These are phyloP conservation scores for Glossosoma conforme DNA, from an alignment of 1,140 invertebrate species.

Conservation along the genomic window DNA sequence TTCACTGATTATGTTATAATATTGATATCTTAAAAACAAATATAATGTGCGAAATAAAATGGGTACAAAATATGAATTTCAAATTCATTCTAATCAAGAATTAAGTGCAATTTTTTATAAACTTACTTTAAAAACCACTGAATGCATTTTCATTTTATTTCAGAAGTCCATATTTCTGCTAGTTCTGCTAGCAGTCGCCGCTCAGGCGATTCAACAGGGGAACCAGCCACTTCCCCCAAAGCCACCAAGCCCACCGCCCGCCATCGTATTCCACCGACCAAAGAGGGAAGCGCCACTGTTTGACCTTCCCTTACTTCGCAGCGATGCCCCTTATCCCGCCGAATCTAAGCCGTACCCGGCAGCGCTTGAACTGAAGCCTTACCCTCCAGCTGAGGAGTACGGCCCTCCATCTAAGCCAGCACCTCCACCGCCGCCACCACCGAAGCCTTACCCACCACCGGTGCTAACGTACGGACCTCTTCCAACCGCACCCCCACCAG, in stretches of 20 bases:
- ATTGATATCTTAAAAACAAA: too few species aligned
- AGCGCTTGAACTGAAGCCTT: slow-evolving; percentile 10
- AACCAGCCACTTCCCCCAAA: slow-evolving; percentile 27
- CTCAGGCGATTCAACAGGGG: slow-evolving; percentile 14
- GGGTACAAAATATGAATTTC: too few species aligned
- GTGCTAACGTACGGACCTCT: background rate
- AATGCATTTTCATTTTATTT: slow-evolving; percentile 2
- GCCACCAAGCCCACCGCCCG: slow-evolving; percentile 28
- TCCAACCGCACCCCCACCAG: slow-evolving; percentile 12
- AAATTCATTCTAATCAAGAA: too few species aligned
- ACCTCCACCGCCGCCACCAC: background rate
- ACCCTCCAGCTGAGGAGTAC: slow-evolving; percentile 5
- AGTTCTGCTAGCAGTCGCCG: slow-evolving; percentile 19
- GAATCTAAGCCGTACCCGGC: background rate
- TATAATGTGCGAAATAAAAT: too few species aligned
- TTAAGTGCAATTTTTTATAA: too few species aligned
- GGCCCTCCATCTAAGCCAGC: slow-evolving; percentile 3
- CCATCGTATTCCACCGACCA: slow-evolving; percentile 23
- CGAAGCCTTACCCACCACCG: background rate
- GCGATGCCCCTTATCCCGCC: background rate
- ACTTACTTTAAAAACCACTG: background rate
- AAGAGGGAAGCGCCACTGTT: slow-evolving; percentile 2
- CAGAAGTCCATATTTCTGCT: slow-evolving; percentile 24
- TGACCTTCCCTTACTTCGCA: background rate
- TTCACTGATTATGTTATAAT: too few species aligned